Percentiles rank a stretch among this genome's conserved stretches.
phyloP scores from a whole-genome alignment of 1,140 invertebrate genomes.

The Platyura marginata region DNA sequence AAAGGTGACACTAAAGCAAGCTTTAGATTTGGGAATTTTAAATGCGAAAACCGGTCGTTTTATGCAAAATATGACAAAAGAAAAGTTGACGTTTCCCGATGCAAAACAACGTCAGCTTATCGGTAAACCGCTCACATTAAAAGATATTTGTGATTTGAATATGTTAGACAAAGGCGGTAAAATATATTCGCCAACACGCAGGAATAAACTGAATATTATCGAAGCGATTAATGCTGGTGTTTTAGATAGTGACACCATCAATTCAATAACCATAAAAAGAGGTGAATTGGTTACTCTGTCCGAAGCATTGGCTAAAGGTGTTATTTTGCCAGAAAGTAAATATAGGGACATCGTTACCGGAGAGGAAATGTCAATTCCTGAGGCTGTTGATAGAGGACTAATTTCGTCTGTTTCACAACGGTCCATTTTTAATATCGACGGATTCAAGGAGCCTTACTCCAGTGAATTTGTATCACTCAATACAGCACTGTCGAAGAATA shows the following conservation, averaged over 20 bases:
- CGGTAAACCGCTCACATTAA: slow-evolving; percentile 73
- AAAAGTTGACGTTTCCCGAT: slow-evolving; percentile 58
- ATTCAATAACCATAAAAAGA: slow-evolving; percentile 66
- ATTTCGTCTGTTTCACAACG: slow-evolving; percentile 73
- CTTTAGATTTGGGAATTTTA: slow-evolving; percentile 55
- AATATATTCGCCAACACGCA: slow-evolving; percentile 62
- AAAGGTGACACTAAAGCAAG: slow-evolving; percentile 65
- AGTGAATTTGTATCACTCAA: slow-evolving; percentile 75
- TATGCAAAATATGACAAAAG: slow-evolving; percentile 47
- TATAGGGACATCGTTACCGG: slow-evolving; percentile 51
- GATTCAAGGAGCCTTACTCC: slow-evolving; percentile 67
- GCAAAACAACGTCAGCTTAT: slow-evolving; percentile 62
- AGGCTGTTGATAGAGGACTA: slow-evolving; percentile 73
- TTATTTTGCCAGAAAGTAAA: slow-evolving; percentile 51
- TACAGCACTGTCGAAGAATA: slow-evolving; percentile 58
- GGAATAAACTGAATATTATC: slow-evolving; percentile 52
- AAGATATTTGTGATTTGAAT: slow-evolving; percentile 66
- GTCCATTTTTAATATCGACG: slow-evolving; percentile 82
- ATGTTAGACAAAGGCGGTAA: slow-evolving; percentile 58
- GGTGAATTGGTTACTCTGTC: slow-evolving; percentile 64
- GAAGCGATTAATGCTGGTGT: slow-evolving; percentile 73
- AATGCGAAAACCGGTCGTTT: slow-evolving; percentile 63
- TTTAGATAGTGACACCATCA: slow-evolving; percentile 59
- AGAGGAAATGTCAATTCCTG: slow-evolving; percentile 50
- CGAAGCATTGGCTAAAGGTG: slow-evolving; percentile 60